Evolutionary conservation across 2,797 vertebrate species (phyloP), one percentile per base, ranked within the genome.

Genomic region (Urosaurus nigricauda): DNA sequence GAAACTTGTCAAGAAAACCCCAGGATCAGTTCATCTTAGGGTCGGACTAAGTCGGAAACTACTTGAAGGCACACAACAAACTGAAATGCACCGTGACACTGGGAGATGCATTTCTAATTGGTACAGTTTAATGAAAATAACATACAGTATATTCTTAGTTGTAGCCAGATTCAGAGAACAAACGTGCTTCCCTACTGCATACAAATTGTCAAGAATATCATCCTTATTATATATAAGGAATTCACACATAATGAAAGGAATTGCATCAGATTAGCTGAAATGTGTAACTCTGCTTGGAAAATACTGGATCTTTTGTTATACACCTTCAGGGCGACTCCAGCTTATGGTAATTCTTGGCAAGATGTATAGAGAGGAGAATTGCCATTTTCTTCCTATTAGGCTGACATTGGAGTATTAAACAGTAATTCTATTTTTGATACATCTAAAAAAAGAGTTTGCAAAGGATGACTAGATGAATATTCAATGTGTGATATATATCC

Each of bases 351-450:
- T 7, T 65, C 63, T 65, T 65, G 26, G 63, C 26, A 9, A 65
- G 26, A 29, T 60, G 16, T 60, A 60, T 65, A 29, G 24, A 65
- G 24, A 3, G 63, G 63, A 11, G 26, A 26, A 7, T 65, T 65
- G 63, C 63, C 6, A 65, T 65, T 65, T 65, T 8, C 11, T 65
- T 65, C 63, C 24, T 65, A 0, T 60, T 60, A 60, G 17, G 58
- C 63, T 65, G 63, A 74, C 71, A 58, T n/a, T 74, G 53, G 75
- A 35, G 43, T 12, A 88, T 83, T 68, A 83, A 82, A 47, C 40
- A 65, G 13, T n/a, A 40, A 80, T 82, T 81, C 79, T 74, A 70
- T 79, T 87, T 79, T 19, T 70, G 85, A 56, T 79, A 68, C 24
- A 78, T 86, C 73, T 86, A 86, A 79, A 68, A 53, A 79, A 37